Evolutionary conservation across 2,113 vertebrate genomes (phyloP).

Genomic region (Pituophis catenifer): DNA sequence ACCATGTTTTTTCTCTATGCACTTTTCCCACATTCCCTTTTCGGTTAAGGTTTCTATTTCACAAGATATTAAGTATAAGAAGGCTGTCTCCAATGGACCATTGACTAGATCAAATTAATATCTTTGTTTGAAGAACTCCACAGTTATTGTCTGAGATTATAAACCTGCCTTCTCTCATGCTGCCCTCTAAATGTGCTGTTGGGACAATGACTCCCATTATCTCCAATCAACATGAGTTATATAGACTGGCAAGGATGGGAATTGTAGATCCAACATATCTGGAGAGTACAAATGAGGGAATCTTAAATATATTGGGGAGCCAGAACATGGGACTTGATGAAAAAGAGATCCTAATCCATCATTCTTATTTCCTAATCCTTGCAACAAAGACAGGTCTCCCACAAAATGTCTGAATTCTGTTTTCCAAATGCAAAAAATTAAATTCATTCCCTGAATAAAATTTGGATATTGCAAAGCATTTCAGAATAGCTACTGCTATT

Average conservation of each 20-base stretch:
- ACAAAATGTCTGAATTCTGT: neutral
- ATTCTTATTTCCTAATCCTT: neutral
- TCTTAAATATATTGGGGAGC: neutral
- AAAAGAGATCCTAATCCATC: neutral
- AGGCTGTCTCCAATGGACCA: neutral
- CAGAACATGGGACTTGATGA: neutral
- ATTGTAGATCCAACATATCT: neutral
- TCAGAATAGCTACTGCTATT: neutral
- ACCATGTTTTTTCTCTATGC: neutral
- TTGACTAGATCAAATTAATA: neutral
- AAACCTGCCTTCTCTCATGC: neutral
- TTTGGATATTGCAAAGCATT: neutral
- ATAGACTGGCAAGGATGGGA: neutral
- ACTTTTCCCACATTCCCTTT: neutral
- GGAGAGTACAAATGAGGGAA: neutral
- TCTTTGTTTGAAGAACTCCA: neutral
- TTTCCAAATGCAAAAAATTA: neutral
- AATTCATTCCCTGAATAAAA: neutral
- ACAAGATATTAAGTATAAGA: neutral
- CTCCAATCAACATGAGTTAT: neutral
- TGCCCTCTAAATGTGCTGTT: neutral
- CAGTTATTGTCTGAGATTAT: neutral
- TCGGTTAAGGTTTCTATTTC: neutral
- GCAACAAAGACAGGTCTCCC: neutral
- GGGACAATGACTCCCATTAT: neutral